Evolutionary conservation across 2,113 vertebrate species (phyloP).

Genomic region (Pelecanoides urinatrix): DNA sequence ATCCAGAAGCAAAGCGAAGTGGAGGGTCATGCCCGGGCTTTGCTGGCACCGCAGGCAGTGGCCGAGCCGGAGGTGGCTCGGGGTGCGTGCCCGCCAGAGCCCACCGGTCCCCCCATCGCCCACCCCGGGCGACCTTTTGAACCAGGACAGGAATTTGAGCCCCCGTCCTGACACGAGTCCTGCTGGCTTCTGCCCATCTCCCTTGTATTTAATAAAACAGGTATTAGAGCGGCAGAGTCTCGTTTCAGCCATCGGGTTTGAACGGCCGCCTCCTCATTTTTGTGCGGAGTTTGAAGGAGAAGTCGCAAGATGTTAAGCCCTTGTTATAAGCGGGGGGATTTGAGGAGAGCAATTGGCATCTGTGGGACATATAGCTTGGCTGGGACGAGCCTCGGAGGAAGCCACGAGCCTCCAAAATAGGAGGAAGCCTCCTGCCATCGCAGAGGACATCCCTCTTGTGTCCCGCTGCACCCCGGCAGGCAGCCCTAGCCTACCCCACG

Average conservation of each 20-base stretch:
- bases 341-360: slow-evolving; percentile 21
- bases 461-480: not conserved
- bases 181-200: slow-evolving; percentile 26
- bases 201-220: slow-evolving; percentile 49
- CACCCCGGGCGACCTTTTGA: not conserved
- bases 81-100: accelerated
- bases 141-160: slow-evolving; percentile 49
- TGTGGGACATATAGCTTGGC: not conserved
- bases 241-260: not conserved
- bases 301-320: not conserved
- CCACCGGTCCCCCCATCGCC: accelerated
- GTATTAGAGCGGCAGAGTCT: slow-evolving; percentile 22
- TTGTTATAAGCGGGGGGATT: slow-evolving; percentile 17
- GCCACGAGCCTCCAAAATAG: not conserved
- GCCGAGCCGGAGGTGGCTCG: not conserved
- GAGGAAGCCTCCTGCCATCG: not conserved
- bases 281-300: not conserved
- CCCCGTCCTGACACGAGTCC: not conserved
- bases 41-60: not conserved
- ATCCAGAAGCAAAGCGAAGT: not conserved
- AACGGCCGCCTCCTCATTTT: slow-evolving; percentile 20
- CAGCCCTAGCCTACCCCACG: not conserved
- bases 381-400: not conserved
- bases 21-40: not conserved
- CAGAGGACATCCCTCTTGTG: not conserved